phyloP scores from a whole-genome alignment of 2,113 vertebrate genomes.

The Sinocyclocheilus maitianheensis region DNA sequence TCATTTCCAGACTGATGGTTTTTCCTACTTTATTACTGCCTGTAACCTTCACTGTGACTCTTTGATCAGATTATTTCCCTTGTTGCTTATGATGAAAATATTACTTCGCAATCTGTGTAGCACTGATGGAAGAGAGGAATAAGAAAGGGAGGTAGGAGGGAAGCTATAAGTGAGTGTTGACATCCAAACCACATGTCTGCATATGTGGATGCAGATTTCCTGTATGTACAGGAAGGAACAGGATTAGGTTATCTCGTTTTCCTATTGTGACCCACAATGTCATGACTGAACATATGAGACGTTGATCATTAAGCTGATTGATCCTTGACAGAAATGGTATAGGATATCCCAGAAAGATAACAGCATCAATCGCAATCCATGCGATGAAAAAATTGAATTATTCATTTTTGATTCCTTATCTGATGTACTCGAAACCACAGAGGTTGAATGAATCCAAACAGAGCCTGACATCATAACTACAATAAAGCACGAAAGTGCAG shows the following conservation, averaged over 20 bases:
- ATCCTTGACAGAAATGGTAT: neutral
- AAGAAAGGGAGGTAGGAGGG: slow-evolving; percentile 26
- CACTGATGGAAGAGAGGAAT: slow-evolving; percentile 41
- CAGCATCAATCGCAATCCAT: neutral
- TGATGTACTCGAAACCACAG: slow-evolving; percentile 30
- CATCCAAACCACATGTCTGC: slow-evolving; percentile 52
- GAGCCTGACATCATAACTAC: slow-evolving; percentile 5
- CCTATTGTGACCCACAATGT: slow-evolving; percentile 28
- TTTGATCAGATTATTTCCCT: slow-evolving; percentile 39
- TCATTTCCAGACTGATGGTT: slow-evolving; percentile 23
- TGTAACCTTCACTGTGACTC: slow-evolving; percentile 6
- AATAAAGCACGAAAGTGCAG: neutral
- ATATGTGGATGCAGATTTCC: slow-evolving; percentile 8
- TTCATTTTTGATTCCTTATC: slow-evolving; percentile 25
- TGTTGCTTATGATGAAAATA: slow-evolving; percentile 40
- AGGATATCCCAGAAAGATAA: slow-evolving; percentile 5
- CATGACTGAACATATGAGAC: slow-evolving; percentile 17
- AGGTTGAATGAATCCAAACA: slow-evolving; percentile 16
- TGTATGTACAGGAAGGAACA: slow-evolving; percentile 13
- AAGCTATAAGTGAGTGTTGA: slow-evolving; percentile 44
- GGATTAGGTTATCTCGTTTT: slow-evolving; percentile 21
- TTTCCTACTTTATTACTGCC: slow-evolving; percentile 30
- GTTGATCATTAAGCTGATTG: slow-evolving; percentile 25
- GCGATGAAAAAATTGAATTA: slow-evolving; percentile 2
- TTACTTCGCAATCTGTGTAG: slow-evolving; percentile 14